Percentiles rank a stretch among this genome's conserved stretches.
Conservation (phyloP, 2,113 vertebrate species). For the Phaethon lepturus region DNA sequence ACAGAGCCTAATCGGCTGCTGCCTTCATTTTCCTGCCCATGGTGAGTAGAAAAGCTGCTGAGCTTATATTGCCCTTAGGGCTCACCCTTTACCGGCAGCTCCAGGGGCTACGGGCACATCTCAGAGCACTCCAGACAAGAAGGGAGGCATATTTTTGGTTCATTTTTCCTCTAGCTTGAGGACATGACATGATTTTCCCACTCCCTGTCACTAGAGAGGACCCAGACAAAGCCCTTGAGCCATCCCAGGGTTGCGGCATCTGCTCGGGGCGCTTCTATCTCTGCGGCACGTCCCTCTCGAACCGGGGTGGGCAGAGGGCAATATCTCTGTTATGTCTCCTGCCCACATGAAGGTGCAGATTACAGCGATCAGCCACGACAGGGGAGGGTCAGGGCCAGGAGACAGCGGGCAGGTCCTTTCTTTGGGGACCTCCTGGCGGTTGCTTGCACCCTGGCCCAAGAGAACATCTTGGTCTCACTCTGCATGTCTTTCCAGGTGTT, state of each 20-base stretch:
- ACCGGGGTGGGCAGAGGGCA: not conserved
- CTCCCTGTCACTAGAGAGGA: not conserved
- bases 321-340: not conserved
- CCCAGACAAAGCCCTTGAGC: not conserved
- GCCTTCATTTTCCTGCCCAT: fast-evolving
- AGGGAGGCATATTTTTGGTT: not conserved
- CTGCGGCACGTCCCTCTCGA: fast-evolving
- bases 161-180: not conserved
- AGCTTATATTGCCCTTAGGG: fast-evolving
- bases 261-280: not conserved
- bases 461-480: not conserved
- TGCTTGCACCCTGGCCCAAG: not conserved
- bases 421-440: not conserved
- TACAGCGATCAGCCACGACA: fast-evolving
- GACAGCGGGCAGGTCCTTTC: not conserved
- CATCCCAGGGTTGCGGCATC: not conserved
- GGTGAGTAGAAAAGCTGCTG: not conserved
- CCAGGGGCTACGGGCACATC: not conserved
- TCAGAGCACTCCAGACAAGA: not conserved
- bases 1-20: not conserved
- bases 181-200: not conserved
- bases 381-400: not conserved
- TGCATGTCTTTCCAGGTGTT: fast-evolving
- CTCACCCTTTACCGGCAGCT: not conserved
- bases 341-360: not conserved